Evolutionary conservation across 2,888 invertebrate genomes (phyloP), one percentile per base, ranked within the genome.

Genomic region (Unio delphinus): DNA sequence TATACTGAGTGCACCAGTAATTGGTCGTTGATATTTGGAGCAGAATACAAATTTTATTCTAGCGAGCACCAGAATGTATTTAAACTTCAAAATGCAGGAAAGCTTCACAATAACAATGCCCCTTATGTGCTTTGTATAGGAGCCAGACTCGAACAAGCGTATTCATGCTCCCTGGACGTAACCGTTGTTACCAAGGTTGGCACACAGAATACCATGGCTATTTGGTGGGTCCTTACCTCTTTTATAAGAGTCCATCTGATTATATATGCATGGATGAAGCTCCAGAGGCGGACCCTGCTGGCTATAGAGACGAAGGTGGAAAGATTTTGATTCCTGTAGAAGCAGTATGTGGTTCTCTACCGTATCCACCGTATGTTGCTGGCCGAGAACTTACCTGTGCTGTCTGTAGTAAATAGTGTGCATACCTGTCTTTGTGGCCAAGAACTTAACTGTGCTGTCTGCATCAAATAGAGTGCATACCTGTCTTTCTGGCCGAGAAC

Each of bases 61-160:
- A 66, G 34, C 3, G 77, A 76, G 65, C 74, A 73, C 58, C 45
- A 45, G 45, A 3, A 3, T 45, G 11, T 45, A 15, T 45, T 45
- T 15, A 45, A 45, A 15, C 15, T 45, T 45, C 54, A 61, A 20
- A 65, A 61, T n/a, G 65, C 64, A 7, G 70, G 60, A 5, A 57
- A 54, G 20, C 26, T 68, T 4, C 15, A 18, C 7, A 45, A 71
- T 57, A 58, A 75, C 60, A 74, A 80, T 55, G 66, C 73, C 4
- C 79, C 80, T 11, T n/a, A n/a, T 80, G 80, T 57, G 76, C 76
- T 11, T 76, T 80, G 26, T 80, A 79, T 30, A 59, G 69, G 28
- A 68, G 64, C 34, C 55, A 30, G 5, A 28, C 54, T 6, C 63
- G 72, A n/a, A 57, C 62, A 18, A 70, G 60, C 23, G 56, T 60